phyloP scores from a whole-genome alignment of 2,113 vertebrate genomes.

The Pachypanchax playfairii region DNA sequence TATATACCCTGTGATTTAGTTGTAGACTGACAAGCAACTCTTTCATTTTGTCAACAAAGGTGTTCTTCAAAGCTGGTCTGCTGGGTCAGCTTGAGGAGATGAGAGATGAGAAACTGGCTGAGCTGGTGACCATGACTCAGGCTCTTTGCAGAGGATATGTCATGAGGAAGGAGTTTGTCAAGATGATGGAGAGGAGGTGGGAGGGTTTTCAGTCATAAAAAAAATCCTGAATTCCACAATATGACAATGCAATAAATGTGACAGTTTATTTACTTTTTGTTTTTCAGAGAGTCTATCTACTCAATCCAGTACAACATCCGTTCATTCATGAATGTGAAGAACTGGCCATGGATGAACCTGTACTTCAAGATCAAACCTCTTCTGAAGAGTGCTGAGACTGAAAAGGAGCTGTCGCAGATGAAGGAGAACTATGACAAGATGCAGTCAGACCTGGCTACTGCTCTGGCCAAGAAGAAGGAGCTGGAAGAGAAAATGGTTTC shows the following conservation, averaged over 20 bases:
- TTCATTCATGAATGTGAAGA: constrained; percentile 85
- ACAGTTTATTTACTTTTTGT: constrained; percentile 1
- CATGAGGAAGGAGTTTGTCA: constrained; percentile 72
- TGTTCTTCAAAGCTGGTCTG: constrained; percentile 93
- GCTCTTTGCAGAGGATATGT: constrained; percentile 85
- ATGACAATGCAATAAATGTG: too few species aligned
- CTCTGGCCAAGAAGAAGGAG: constrained; percentile 75
- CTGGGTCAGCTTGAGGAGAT: constrained; percentile 90
- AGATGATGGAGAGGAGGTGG: constrained; percentile 63
- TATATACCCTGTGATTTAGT: neutral
- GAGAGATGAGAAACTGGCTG: constrained; percentile 87
- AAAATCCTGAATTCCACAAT: neutral
- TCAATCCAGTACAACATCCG: constrained; percentile 85
- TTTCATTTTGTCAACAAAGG: constrained; percentile 67
- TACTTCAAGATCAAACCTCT: constrained; percentile 74
- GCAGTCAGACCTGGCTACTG: constrained; percentile 79
- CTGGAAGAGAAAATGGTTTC: constrained; percentile 60
- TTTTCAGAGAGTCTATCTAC: constrained; percentile 81
- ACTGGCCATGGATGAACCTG: constrained; percentile 74
- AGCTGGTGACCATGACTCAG: constrained; percentile 88
- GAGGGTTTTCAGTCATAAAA: neutral
- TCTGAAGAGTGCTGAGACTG: constrained; percentile 78
- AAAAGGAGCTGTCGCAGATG: constrained; percentile 90
- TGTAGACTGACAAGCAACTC: neutral
- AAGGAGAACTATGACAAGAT: constrained; percentile 85